Conservation (phyloP, 2,888 invertebrate genomes). For the Dryocosmus kuriphilus region DNA sequence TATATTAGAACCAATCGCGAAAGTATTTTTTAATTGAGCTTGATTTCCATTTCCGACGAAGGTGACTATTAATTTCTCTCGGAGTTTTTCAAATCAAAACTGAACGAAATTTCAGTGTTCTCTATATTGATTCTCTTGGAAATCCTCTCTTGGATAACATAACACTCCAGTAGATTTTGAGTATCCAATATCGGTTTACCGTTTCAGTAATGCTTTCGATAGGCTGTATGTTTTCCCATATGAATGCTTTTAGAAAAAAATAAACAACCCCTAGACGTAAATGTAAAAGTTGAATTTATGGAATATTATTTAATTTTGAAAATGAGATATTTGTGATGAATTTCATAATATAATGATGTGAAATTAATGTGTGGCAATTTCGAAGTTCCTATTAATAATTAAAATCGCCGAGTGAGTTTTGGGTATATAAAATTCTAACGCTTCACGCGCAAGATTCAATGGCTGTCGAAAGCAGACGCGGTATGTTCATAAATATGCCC, state of each 20-base stretch:
- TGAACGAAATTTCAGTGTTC: constrained; percentile 2
- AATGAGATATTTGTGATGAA: neutral
- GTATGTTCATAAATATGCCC: constrained; percentile 55
- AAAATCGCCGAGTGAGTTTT: neutral
- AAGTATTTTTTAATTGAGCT: neutral
- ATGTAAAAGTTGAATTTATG: neutral
- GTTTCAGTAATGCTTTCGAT: constrained; percentile 1
- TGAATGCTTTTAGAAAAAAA: constrained; percentile 17
- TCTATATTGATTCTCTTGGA: constrained; percentile 14
- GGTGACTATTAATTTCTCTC: constrained; percentile 10
- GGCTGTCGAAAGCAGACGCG: constrained; percentile 59
- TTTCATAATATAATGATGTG: too few species aligned
- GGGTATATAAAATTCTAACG: neutral
- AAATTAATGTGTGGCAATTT: neutral
- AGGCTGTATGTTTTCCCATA: constrained; percentile 11
- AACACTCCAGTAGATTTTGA: neutral
- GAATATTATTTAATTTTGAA: neutral
- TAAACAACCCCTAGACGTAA: neutral
- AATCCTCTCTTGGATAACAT: neutral
- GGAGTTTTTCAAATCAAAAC: constrained; percentile 13
- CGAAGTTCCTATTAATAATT: neutral
- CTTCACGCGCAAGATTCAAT: constrained; percentile 55
- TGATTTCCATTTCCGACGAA: neutral
- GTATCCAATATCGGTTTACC: constrained; percentile 15
- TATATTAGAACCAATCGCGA: neutral